These are phyloP conservation scores for Gymnoscelis rufifasciata DNA, from an alignment of 2,888 invertebrate genomes.

Conservation along the genomic window DNA sequence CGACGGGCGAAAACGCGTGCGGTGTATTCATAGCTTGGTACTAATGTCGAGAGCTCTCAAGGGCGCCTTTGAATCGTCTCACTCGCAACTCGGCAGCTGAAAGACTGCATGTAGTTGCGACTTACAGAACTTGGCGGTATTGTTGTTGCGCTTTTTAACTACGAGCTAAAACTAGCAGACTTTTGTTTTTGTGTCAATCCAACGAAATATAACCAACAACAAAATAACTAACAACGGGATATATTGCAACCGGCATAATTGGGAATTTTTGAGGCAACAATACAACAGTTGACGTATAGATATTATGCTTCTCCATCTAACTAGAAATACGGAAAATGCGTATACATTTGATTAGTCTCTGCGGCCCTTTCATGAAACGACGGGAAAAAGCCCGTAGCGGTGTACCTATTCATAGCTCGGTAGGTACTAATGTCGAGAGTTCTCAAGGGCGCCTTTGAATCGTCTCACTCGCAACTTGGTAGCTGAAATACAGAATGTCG, in stretches of 20 bases:
- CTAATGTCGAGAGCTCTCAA: slow-evolving; percentile 44
- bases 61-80: slow-evolving; percentile 34
- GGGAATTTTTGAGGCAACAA: no score
- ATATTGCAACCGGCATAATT: no score
- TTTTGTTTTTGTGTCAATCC: no score
- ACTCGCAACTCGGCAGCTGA: slow-evolving; percentile 19
- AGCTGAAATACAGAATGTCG: slow-evolving; percentile 19
- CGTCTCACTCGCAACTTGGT: slow-evolving; percentile 22
- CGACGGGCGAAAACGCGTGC: slow-evolving; percentile 7
- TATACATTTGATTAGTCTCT: background rate
- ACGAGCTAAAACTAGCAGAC: background rate
- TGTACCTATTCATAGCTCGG: slow-evolving; percentile 39
- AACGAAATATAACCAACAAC: no score
- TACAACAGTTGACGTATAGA: no score
- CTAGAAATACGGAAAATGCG: no score
- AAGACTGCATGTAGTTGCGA: slow-evolving; percentile 20
- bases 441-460: slow-evolving; percentile 38
- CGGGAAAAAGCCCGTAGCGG: slow-evolving; percentile 14
- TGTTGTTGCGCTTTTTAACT: background rate
- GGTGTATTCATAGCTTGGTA: slow-evolving; percentile 38
- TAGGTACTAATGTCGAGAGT: slow-evolving; percentile 45
- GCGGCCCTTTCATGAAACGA: slow-evolving; percentile 1
- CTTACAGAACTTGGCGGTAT: slow-evolving; percentile 12
- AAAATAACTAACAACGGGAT: no score
- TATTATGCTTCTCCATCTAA: no score